phyloP scores from a whole-genome alignment of 2,888 invertebrate species.

The Autographa pulchrina region DNA sequence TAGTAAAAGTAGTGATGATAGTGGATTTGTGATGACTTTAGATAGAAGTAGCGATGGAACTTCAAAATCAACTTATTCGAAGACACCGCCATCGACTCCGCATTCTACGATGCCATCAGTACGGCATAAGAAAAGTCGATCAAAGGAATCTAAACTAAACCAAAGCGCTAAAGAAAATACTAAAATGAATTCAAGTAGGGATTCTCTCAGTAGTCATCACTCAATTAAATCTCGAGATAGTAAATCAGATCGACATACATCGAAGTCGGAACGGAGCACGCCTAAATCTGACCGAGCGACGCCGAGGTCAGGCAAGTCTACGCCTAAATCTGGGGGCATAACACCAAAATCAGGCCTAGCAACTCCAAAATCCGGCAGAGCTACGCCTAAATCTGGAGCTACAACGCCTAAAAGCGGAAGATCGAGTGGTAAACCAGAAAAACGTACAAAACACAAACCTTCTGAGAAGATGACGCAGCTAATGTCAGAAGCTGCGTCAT shows the following conservation, averaged over 20 bases:
- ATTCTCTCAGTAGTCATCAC: constrained; percentile 87
- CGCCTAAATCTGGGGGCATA: constrained; percentile 82
- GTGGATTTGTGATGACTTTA: constrained; percentile 87
- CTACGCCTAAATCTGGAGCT: constrained; percentile 83
- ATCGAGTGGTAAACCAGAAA: constrained; percentile 86
- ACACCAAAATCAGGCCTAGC: constrained; percentile 84
- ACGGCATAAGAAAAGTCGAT: constrained; percentile 85
- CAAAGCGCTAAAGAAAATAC: constrained; percentile 78
- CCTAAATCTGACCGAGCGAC: constrained; percentile 85
- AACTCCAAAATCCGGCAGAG: constrained; percentile 84
- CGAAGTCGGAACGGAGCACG: constrained; percentile 85
- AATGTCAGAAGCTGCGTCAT: constrained; percentile 89
- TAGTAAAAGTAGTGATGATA: constrained; percentile 87
- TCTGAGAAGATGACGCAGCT: constrained; percentile 88
- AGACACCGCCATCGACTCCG: constrained; percentile 86
- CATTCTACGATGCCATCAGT: constrained; percentile 85
- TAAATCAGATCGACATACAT: constrained; percentile 85
- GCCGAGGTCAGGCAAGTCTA: constrained; percentile 81
- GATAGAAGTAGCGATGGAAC: constrained; percentile 87
- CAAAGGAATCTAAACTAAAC: constrained; percentile 85
- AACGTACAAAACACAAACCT: constrained; percentile 83
- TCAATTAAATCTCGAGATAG: constrained; percentile 86
- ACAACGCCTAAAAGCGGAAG: constrained; percentile 90
- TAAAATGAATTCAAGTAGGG: constrained; percentile 85
- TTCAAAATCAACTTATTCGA: constrained; percentile 85